A percentile compares a stretch with the other conserved stretches of the same genome.
These are phyloP conservation scores for Tetheella fluctuosa DNA, from an alignment of 2,888 invertebrate species.

Conservation along the genomic window DNA sequence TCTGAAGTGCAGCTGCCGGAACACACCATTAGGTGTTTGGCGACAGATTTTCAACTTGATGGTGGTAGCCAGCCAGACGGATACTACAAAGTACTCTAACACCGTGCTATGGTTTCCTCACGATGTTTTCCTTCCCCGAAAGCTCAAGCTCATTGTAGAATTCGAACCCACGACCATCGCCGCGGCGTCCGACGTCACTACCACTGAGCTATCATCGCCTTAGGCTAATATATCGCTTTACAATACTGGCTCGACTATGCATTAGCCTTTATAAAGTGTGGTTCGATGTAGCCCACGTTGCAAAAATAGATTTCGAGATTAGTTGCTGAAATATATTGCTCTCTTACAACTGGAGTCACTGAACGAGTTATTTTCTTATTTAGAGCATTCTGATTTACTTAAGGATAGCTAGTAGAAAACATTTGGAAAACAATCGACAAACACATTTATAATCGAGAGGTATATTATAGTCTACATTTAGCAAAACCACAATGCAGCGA, in stretches of 20 bases:
- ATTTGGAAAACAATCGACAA: neutral
- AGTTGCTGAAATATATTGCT: neutral
- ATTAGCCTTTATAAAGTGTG: neutral
- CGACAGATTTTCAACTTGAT: too few relatives aligned
- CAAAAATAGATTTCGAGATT: conserved; percentile 6
- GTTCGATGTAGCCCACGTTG: conserved; percentile 7
- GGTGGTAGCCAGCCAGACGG: too few relatives aligned
- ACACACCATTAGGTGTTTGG: too few relatives aligned
- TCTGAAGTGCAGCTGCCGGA: too few relatives aligned
- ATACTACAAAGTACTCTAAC: too few relatives aligned
- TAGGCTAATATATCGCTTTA: conserved; percentile 2
- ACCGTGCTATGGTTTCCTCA: too few relatives aligned
- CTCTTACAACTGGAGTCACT: neutral
- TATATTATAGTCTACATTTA: neutral
- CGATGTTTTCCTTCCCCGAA: too few relatives aligned
- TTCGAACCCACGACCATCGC: too few relatives aligned
- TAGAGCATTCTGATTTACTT: neutral
- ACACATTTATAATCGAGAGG: neutral
- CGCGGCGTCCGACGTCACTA: too few relatives aligned
- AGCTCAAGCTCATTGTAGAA: too few relatives aligned
- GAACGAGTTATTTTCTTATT: neutral
- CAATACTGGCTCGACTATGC: neutral
- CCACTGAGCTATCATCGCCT: too few relatives aligned
- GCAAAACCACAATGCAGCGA: neutral
- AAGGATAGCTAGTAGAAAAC: neutral